Evolutionary conservation across 2,888 invertebrate genomes (phyloP), one percentile per base, ranked within the genome.

Genomic region (Drosophila setosimentum): DNA sequence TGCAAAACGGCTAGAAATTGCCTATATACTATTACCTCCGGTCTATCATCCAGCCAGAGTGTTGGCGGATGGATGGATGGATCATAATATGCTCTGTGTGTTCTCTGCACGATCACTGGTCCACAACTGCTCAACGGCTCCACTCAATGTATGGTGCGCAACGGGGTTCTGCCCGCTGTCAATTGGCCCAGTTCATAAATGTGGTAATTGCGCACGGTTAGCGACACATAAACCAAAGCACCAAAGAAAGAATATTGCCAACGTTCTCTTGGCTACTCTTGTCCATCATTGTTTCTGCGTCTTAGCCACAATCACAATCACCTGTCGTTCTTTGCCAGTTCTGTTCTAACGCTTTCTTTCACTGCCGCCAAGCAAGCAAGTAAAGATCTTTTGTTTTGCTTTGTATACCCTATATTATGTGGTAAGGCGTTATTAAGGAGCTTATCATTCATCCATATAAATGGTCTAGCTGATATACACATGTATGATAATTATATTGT

Each of bases 111-210:
- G 40, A 40, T 10, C 21, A 21, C 21, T 21, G 21, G 21, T 42
- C 24, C 24, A 16, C 45, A 45, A 45, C 45, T 24, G 45, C 16
- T 45, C 24, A 7, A 64, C 48, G 57, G 37, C 42, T 21, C 49
- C 29, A 48, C 40, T 29, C 42, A 58, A 32, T 21, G n/a, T 32
- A 45, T 57, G 27, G 58, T 33, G 18, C 27, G 49, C 68, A 69
- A 77, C 83, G 81, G 83, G 81, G 83, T 42, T 74, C 53, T 66
- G 33, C 48, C 29, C 42, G 51, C 78, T 74, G 83, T 73, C 85
- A 86, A 86, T 88, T 90, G 90, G 90, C 86, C 86, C 90, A 88
- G 87, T 86, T 86, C 84, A 81, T 81, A 81, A 81, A 88, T 83
- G 90, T 76, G 86, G 86, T 88, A 86, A 86, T 86, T 89, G 87